Evolutionary conservation across 2,888 invertebrate species (phyloP).

Genomic region (Troilus luridus): DNA sequence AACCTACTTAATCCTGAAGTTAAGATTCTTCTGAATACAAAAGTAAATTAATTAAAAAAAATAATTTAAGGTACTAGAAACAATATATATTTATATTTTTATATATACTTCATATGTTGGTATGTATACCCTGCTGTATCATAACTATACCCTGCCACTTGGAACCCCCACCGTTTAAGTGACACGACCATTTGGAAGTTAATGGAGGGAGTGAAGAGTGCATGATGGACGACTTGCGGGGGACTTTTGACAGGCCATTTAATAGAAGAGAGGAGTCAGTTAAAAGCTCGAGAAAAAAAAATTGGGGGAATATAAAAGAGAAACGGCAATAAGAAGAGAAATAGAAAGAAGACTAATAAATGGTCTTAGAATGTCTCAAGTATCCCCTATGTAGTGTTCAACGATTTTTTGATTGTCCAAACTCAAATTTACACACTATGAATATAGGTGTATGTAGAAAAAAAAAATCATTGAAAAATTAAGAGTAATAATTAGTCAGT

Average conservation of each 20-base stretch:
- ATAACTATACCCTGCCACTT: neutral
- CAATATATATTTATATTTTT: too few species aligned
- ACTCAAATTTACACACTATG: too few species aligned
- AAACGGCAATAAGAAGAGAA: neutral
- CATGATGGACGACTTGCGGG: neutral
- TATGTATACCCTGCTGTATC: too few species aligned
- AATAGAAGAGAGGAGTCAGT: slow-evolving; percentile 7
- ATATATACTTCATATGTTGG: too few species aligned
- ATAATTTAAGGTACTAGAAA: too few species aligned
- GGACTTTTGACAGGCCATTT: slow-evolving; percentile 6
- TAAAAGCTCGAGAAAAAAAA: neutral
- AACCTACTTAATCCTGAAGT: too few species aligned
- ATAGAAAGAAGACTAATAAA: neutral
- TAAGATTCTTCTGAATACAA: too few species aligned
- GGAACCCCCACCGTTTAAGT: neutral
- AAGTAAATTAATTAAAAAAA: too few species aligned
- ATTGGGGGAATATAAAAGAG: neutral
- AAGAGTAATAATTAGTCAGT: too few species aligned
- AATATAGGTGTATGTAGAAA: too few species aligned
- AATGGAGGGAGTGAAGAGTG: neutral
- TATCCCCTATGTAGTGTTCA: neutral
- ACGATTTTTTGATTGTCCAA: too few species aligned
- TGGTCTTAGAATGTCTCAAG: neutral
- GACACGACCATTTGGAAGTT: neutral
- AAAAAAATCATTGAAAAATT: too few species aligned